Evolutionary conservation across 2,888 invertebrate species (phyloP).

Genomic region (Anoncus sp.): DNA sequence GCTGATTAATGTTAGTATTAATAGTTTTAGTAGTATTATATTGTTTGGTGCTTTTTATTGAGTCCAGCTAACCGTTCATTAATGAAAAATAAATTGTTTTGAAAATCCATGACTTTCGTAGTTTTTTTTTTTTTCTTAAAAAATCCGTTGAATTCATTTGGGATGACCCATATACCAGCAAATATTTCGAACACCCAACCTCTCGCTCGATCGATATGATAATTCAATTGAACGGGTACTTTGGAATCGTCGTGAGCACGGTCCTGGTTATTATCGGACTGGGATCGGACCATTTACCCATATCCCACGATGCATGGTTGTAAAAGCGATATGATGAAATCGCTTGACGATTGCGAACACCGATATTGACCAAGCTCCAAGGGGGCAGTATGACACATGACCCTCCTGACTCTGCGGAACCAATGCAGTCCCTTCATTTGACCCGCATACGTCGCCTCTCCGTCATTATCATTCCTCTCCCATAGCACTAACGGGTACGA

Average conservation of each 20-base stretch:
- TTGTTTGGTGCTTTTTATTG: too few species aligned
- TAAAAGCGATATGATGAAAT: conserved; percentile 17
- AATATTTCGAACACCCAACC: conserved; percentile 74
- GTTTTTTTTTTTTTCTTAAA: too few species aligned
- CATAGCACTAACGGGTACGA: conserved; percentile 1
- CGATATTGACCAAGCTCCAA: neutral
- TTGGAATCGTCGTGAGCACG: conserved; percentile 69
- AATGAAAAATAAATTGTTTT: too few species aligned
- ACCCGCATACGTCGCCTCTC: conserved; percentile 4
- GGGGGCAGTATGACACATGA: neutral
- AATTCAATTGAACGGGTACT: conserved; percentile 80
- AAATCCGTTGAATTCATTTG: too few species aligned
- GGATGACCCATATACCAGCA: conserved; percentile 70
- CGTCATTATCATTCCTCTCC: conserved; percentile 1
- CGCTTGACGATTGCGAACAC: neutral
- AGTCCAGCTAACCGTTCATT: too few species aligned
- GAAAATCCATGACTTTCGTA: conserved; percentile 79
- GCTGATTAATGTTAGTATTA: too few species aligned
- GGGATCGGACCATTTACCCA: conserved; percentile 76
- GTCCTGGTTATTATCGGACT: conserved; percentile 24
- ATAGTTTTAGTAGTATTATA: too few species aligned
- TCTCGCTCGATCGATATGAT: conserved; percentile 75
- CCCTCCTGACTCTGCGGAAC: conserved; percentile 6
- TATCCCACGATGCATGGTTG: conserved; percentile 58
- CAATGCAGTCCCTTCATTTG: conserved; percentile 2